phyloP scores from a whole-genome alignment of 2,888 invertebrate species.

The Cheilosia vernalis region DNA sequence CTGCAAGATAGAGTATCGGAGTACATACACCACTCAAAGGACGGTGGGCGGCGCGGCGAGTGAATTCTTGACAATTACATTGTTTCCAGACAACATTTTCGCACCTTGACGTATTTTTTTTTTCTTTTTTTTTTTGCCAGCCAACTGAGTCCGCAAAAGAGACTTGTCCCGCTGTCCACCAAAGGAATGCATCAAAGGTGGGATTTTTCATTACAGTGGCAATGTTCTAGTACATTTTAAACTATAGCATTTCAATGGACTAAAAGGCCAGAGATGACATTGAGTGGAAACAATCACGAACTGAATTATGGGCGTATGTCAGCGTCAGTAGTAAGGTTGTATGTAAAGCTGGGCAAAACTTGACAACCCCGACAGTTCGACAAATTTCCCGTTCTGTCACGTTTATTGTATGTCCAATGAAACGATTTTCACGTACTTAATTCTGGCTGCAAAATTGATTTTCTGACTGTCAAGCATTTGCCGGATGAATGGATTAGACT shows the following conservation, averaged over 20 bases:
- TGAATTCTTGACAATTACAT: constrained; percentile 62
- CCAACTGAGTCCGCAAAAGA: not conserved
- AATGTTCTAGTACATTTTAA: constrained; percentile 4
- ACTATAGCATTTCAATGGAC: not conserved
- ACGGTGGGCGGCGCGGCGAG: constrained; percentile 16
- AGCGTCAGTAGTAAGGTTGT: too few relatives aligned
- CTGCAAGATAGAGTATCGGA: constrained; percentile 63
- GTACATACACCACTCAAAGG: constrained; percentile 51
- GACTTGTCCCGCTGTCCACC: constrained; percentile 2
- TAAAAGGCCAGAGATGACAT: constrained; percentile 50
- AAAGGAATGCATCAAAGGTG: constrained; percentile 19
- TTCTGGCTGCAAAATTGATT: too few relatives aligned
- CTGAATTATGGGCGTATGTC: too few relatives aligned
- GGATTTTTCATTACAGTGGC: constrained; percentile 19
- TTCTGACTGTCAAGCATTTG: too few relatives aligned
- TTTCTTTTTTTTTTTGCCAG: not conserved
- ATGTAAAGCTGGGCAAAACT: too few relatives aligned
- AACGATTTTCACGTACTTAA: too few relatives aligned
- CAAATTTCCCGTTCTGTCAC: too few relatives aligned
- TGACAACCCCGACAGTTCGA: too few relatives aligned
- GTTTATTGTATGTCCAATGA: too few relatives aligned
- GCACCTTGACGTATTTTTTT: constrained; percentile 63
- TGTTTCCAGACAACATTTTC: constrained; percentile 65
- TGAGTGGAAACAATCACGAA: constrained; percentile 7
- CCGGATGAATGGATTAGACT: too few relatives aligned